A percentile compares a stretch with the other conserved stretches of the same genome.
Evolutionary conservation across 2,797 vertebrate genomes (phyloP).

Genomic region (Pristis pectinata): DNA sequence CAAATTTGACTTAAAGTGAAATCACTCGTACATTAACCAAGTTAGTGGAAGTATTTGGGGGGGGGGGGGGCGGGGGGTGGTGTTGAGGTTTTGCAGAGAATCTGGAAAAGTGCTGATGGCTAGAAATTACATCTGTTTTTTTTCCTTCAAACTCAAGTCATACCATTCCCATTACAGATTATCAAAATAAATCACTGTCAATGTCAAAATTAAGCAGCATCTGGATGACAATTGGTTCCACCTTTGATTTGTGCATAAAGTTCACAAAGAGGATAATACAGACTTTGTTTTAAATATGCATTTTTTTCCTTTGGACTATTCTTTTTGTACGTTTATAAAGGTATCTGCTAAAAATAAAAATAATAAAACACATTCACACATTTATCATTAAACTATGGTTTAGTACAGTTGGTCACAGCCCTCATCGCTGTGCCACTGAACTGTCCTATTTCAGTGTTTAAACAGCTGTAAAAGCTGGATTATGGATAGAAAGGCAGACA

Average conservation of each 20-base stretch:
- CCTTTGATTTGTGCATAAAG: conserved; percentile 7
- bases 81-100: not conserved
- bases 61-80: too few relatives aligned
- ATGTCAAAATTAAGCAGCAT: conserved; percentile 27
- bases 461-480: not conserved
- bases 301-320: not conserved
- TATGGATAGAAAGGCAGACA: not conserved
- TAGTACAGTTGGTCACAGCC: not conserved
- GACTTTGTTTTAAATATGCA: not conserved
- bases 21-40: not conserved
- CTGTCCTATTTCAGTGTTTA: not conserved
- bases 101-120: conserved; percentile 12
- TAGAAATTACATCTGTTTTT: conserved; percentile 25
- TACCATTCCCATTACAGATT: conserved; percentile 29
- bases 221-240: conserved; percentile 31
- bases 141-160: not conserved
- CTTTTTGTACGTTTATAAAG: not conserved
- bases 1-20: not conserved
- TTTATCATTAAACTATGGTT: not conserved
- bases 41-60: too few relatives aligned
- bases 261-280: conserved; percentile 22
- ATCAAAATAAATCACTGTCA: conserved; percentile 21
- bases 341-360: not conserved
- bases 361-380: not conserved
- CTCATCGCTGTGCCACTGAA: too few relatives aligned